A percentile compares a stretch with the other conserved stretches of the same genome.
phyloP scores from a whole-genome alignment of 2,113 vertebrate genomes.

The Psilopogon haemacephalus region DNA sequence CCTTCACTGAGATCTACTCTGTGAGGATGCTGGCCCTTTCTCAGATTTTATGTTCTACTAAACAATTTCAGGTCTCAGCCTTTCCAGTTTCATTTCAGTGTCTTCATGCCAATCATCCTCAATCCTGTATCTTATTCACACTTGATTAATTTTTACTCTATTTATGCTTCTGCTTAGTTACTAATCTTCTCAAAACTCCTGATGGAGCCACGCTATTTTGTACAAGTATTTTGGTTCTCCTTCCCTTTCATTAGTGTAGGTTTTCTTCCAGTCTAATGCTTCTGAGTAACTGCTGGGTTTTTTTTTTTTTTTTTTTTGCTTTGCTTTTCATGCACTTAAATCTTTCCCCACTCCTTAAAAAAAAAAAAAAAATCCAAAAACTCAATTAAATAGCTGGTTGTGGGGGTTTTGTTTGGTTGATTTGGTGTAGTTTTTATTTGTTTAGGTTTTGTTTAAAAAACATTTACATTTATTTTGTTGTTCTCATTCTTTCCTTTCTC shows the following conservation, averaged over 20 bases:
- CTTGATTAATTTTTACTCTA: neutral
- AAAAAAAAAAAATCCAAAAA: accelerated
- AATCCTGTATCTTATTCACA: neutral
- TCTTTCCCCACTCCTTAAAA: too few species aligned
- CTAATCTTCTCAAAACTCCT: neutral
- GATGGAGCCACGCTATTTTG: neutral
- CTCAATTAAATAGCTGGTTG: neutral
- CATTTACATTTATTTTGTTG: neutral
- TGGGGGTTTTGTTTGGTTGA: too few species aligned
- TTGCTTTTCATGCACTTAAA: neutral
- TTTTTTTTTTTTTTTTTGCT: neutral
- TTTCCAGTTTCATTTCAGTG: neutral
- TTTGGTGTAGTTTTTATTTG: too few species aligned
- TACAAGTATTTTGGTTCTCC: neutral
- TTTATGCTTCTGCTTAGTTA: neutral
- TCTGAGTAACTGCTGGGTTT: neutral
- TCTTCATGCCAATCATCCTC: neutral
- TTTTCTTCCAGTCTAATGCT: neutral
- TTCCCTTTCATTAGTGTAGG: neutral
- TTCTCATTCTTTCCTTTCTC: neutral
- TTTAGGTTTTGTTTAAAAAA: neutral
- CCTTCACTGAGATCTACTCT: neutral
- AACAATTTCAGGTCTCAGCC: neutral
- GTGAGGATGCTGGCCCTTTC: neutral
- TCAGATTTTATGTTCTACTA: neutral